Base-by-base conservation (phyloP, 2,888 invertebrate genomes). In the Rhodophaea formosa region DNA sequence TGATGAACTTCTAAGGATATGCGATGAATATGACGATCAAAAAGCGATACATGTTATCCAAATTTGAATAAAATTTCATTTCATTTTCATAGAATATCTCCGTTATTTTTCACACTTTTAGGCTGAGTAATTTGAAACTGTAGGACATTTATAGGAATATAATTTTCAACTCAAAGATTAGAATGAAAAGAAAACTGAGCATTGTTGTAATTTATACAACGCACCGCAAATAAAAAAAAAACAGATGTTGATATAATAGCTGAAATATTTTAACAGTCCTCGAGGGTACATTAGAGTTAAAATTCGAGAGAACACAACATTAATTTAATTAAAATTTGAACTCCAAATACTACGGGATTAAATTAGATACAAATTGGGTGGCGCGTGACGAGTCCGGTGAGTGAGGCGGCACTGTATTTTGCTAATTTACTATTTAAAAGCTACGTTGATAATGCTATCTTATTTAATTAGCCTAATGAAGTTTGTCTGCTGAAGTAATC, bases 391-490 rank as follows among this genome's bases (percentile, higher is more conserved):
- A 66, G 59, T 59, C 61, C 58, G 56, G 64, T 62, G 49, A 64
- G 59, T 60, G 60, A 66, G 60, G 62, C 61, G 62, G 63, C 60
- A 69, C 70, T 67, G 66, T 69, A 74, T 75, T 78, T 79, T 72
- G 76, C 73, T 72, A 67, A 77, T 75, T 72, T 73, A 70, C 64
- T 64, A 77, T 80, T 79, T 75, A 70, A 66, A 69, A 69, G 66
- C 70, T 72, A 67, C 65, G 70, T 79, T 77, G 74, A 78, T 78
- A 76, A 75, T 77, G 71, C 72, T 80, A 82, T 83, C 84, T 80
- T 74, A 78, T 84, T 88, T 84, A 80, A 88, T 88, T 87, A 87
- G 70, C 64, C 68, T 84, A 86, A 88, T 85, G 79, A 84, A 79
- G 71, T 73, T 75, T 65, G 51, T 35, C 51, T 51, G 12, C 35